Evolutionary conservation across 2,113 vertebrate genomes (phyloP).

Genomic region (Genyomyrus donnyi): DNA sequence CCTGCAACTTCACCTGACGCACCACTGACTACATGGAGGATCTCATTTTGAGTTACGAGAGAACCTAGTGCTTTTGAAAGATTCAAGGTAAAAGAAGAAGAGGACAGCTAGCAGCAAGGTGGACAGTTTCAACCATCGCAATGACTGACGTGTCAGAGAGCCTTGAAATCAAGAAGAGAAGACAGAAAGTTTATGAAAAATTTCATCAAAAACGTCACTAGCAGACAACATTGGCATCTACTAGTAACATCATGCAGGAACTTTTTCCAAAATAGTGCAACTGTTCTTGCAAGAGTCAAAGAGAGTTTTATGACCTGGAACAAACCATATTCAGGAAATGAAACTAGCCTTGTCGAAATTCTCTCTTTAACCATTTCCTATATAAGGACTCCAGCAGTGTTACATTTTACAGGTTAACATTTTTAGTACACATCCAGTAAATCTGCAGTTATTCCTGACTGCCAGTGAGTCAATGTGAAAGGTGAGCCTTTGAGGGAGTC

Average conservation of each 20-base stretch:
- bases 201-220: not conserved
- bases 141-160: not conserved
- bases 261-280: not conserved
- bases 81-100: not conserved
- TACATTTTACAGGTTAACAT: not conserved
- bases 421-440: not conserved
- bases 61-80: not conserved
- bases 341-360: not conserved
- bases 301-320: not conserved
- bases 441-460: not conserved
- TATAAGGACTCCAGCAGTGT: not conserved
- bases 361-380: not conserved
- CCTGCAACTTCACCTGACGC: not conserved
- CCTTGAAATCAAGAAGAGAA: not conserved
- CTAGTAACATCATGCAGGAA: not conserved
- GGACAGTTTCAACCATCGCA: not conserved
- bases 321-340: not conserved
- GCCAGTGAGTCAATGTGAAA: not conserved
- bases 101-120: not conserved
- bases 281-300: not conserved
- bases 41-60: not conserved
- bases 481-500: not conserved
- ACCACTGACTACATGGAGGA: not conserved
- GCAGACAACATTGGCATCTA: not conserved
- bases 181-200: not conserved